Evolutionary conservation across 2,888 invertebrate genomes (phyloP), one percentile per base, ranked within the genome.

Genomic region (Sarcophaga subvicina): DNA sequence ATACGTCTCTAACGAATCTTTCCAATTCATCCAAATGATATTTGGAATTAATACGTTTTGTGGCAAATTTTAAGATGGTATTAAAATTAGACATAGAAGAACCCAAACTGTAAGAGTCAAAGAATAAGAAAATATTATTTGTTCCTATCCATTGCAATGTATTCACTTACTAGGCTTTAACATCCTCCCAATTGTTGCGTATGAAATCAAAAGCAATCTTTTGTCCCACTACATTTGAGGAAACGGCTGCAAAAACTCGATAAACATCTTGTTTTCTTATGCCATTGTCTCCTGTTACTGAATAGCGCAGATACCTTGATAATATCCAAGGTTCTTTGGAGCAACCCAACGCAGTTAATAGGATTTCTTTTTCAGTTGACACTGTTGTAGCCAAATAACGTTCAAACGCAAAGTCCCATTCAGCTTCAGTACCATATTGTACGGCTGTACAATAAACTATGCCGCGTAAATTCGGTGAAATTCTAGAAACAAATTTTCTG

Each of bases 381-480:
- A 97, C 96, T 88, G 96, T 96, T 2, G 97, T 95, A 4, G 95
- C 95, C 60, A 95, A 92, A 91, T 97, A 98, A 49, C 96, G 94
- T 70, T 96, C 94, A 96, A 97, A 98, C 0, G 97, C 96, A 92
- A 98, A 98, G 88, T 97, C 95, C 98, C 98, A 99, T 91, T 98
- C 98, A 0, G 95, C 94, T 88, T 97, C 96, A 0, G 97, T 96
- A 0, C 98, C 98, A 12, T 96, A 95, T 80, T 96, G 95, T 10
- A 99, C 96, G 0, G 97, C 98, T 2, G 97, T 96, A 91, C 98
- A 98, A 93, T 98, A 98, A 1, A 98, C 97, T 1, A 97, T 95
- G 45, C 95, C 95, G 71, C 97, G 96, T 62, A 98, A 93, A 91
- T 98, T 98, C 0, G 97, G 96, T 37, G 97, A 96, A 89, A 98